These are phyloP conservation scores for Turdus rufiventris DNA, from an alignment of 2,113 vertebrate species.

Conservation along the genomic window DNA sequence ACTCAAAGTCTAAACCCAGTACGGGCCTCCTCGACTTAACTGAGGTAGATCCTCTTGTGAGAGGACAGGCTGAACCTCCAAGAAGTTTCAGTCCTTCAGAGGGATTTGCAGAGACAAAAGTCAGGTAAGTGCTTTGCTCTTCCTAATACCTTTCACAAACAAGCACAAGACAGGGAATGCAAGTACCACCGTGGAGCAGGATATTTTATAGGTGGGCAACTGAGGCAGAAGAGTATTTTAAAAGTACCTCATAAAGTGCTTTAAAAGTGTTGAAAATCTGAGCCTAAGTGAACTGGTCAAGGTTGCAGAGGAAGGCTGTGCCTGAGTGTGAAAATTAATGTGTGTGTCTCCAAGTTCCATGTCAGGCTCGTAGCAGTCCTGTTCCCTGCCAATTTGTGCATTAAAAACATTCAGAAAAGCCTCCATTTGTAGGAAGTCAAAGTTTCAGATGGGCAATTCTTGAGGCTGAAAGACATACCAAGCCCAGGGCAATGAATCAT, in stretches of 20 bases:
- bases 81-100: not conserved
- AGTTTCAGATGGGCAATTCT: not conserved
- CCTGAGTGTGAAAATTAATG: not conserved
- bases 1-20: not conserved
- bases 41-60: not conserved
- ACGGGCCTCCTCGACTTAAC: not conserved
- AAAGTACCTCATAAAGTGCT: not conserved
- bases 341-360: fast-evolving
- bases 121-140: not conserved
- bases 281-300: not conserved
- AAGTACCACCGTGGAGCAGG: not conserved
- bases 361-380: not conserved
- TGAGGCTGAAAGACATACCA: not conserved
- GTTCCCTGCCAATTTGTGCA: not conserved
- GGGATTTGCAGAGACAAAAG: not conserved
- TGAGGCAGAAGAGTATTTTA: not conserved
- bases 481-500: not conserved
- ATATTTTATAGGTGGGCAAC: not conserved
- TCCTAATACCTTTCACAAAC: not conserved
- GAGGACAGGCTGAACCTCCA: not conserved
- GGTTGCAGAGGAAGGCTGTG: not conserved
- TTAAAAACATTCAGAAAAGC: not conserved
- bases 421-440: not conserved
- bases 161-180: not conserved
- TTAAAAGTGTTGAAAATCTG: not conserved